Base-by-base conservation (phyloP, 92 coral and sea anemone genomes). In the Plumapathes pennacea region DNA sequence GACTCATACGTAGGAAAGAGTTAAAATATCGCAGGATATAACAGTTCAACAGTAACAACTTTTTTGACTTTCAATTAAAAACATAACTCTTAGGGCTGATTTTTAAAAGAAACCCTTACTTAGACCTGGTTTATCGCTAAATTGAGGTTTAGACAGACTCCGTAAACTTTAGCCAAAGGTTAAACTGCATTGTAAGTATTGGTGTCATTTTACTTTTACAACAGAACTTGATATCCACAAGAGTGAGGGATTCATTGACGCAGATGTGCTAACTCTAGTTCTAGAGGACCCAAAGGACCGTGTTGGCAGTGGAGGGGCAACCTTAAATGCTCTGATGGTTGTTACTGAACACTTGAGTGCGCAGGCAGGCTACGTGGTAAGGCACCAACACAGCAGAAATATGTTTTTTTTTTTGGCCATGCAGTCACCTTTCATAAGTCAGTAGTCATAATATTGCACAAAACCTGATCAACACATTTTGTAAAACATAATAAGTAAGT, bases 311-410 rank as follows among this genome's bases (percentile, higher is more conserved):
- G 97, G 97, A 9, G 90, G 97, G 12, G 96, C 97, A 7, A 83
- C 92, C 11, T 41, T 91, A 7, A 91, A 91, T 84, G 97, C 96
- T 12, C 44, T 91, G 32, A 81, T 91, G 23, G 80, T 84, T 41
- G 96, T 91, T 13, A 71, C 96, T 19, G 97, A 91, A 39, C 92
- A 88, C 72, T 70, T 91, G 12, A 88, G 96, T 84, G 97, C 97
- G 38, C 71, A 85, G 45, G 96, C 86, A 33, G 97, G 97, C 12
- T 88, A 65, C 51, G 76, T 76, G 46, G 97, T 91, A 64, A 62
- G 85, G 57, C n/a, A n/a, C n/a, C n/a, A n/a, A n/a, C n/a, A n/a
- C n/a, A 9, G 13, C 17, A 5, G 18, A 33, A 11, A 55, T 2
- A 28, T 55, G 5, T 9, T n/a, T 5, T 43, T 12, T 60, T 23